Conservation (phyloP, 2,113 vertebrate genomes). For the Falco punctatus region DNA sequence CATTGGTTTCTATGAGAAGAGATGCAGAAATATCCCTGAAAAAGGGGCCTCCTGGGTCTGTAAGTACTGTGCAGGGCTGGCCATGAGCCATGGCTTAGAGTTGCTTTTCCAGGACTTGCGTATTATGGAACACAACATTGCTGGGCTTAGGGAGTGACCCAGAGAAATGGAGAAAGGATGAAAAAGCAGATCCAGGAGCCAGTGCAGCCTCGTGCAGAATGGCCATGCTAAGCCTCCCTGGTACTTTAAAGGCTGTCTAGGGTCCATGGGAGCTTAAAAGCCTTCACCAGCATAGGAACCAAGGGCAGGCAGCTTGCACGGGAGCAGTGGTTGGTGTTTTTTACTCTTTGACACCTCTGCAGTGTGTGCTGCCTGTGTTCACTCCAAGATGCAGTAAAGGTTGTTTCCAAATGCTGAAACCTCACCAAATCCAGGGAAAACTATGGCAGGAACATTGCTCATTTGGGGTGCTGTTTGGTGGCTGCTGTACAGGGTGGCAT, state of each 20-base stretch:
- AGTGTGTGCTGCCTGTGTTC: neutral
- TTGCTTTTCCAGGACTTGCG: neutral
- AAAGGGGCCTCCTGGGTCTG: neutral
- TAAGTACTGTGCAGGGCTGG: neutral
- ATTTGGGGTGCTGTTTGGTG: neutral
- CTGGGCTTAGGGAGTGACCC: neutral
- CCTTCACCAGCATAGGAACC: fast-evolving
- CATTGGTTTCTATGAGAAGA: neutral
- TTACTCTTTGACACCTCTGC: neutral
- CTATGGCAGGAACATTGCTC: neutral
- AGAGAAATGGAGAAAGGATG: neutral
- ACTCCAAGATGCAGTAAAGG: neutral
- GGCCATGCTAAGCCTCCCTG: neutral
- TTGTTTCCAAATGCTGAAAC: neutral
- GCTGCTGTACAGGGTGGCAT: neutral
- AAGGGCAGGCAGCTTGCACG: neutral
- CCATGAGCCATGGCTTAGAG: neutral
- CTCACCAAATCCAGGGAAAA: neutral
- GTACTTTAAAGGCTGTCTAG: neutral
- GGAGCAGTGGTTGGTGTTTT: neutral
- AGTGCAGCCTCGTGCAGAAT: neutral
- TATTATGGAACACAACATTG: neutral
- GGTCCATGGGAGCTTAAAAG: neutral
- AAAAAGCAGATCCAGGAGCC: neutral
- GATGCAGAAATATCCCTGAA: neutral